Conservation (phyloP, 1,140 invertebrate genomes). For the Popillia japonica region DNA sequence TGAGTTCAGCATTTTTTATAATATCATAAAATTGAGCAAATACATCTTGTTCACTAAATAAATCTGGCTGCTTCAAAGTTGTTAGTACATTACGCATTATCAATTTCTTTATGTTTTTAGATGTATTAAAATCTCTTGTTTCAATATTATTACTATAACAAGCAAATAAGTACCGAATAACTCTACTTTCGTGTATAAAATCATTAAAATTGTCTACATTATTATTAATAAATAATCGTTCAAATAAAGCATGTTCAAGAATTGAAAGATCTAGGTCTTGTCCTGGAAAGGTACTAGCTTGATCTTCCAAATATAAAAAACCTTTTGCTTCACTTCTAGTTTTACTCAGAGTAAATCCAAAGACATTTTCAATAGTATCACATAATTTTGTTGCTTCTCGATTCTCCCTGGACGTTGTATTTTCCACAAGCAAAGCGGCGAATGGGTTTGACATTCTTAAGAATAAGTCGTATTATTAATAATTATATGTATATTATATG, state of each 20-base stretch:
- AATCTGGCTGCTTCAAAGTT: conserved; percentile 75
- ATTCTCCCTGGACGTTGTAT: background rate
- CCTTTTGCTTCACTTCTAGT: conserved; percentile 59
- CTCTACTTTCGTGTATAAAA: conserved; percentile 49
- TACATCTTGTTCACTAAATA: conserved; percentile 75
- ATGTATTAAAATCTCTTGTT: background rate
- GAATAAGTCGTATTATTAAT: background rate
- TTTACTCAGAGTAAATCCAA: conserved; percentile 71
- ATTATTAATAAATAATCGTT: conserved; percentile 75
- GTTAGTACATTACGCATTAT: conserved; percentile 77
- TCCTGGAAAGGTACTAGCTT: conserved; percentile 62
- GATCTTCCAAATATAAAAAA: conserved; percentile 68
- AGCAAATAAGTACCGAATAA: conserved; percentile 55
- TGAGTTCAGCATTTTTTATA: conserved; percentile 62
- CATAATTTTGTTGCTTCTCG: conserved; percentile 38
- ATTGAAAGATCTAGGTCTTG: conserved; percentile 68
- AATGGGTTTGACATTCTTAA: conserved; percentile 54
- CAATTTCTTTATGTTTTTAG: conserved; percentile 60
- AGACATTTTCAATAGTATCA: conserved; percentile 58
- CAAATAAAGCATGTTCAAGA: conserved; percentile 81
- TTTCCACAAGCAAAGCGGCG: conserved; percentile 52
- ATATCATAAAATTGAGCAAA: conserved; percentile 66
- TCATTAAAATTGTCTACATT: conserved; percentile 61
- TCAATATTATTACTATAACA: conserved; percentile 48
- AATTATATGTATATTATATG: no score